Evolutionary conservation across 2,797 vertebrate species (phyloP).

Genomic region (Bryconaethiops microstoma): DNA sequence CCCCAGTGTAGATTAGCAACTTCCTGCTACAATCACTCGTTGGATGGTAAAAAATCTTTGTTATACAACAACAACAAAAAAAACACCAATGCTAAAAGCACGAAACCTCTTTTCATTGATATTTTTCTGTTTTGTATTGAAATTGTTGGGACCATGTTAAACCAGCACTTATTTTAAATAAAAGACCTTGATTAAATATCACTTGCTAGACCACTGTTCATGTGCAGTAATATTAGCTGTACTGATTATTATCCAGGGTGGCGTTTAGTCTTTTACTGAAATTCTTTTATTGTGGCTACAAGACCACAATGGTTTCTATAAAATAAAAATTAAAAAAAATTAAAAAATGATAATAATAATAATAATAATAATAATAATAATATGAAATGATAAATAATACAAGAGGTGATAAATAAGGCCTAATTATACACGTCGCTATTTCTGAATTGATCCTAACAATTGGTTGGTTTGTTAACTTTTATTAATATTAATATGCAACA

Average conservation of each 20-base stretch:
- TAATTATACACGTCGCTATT: too few species aligned
- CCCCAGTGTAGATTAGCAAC: slow-evolving; percentile 35
- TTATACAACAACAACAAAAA: slow-evolving; percentile 1
- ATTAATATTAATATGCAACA: too few species aligned
- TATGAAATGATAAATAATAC: background rate
- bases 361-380: background rate
- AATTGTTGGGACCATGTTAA: slow-evolving; percentile 58
- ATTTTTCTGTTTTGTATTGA: slow-evolving; percentile 45
- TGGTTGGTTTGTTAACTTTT: too few species aligned
- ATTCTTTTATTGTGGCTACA: background rate
- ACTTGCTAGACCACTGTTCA: slow-evolving; percentile 33
- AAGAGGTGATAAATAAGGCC: too few species aligned
- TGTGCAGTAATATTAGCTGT: slow-evolving; percentile 12
- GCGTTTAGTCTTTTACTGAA: background rate
- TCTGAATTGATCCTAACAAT: too few species aligned
- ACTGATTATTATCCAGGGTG: background rate
- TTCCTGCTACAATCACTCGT: slow-evolving; percentile 27
- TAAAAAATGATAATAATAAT: background rate
- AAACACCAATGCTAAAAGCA: slow-evolving; percentile 27
- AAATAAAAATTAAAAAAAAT: too few species aligned
- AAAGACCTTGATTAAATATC: slow-evolving; percentile 37
- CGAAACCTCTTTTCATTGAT: slow-evolving; percentile 38
- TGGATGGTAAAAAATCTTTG: slow-evolving; percentile 37
- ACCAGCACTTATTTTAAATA: slow-evolving; percentile 61
- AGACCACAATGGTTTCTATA: background rate